phyloP scores from a whole-genome alignment of 37 sponge, comb jelly and placozoan species.

The Hexactinellida sp. region DNA sequence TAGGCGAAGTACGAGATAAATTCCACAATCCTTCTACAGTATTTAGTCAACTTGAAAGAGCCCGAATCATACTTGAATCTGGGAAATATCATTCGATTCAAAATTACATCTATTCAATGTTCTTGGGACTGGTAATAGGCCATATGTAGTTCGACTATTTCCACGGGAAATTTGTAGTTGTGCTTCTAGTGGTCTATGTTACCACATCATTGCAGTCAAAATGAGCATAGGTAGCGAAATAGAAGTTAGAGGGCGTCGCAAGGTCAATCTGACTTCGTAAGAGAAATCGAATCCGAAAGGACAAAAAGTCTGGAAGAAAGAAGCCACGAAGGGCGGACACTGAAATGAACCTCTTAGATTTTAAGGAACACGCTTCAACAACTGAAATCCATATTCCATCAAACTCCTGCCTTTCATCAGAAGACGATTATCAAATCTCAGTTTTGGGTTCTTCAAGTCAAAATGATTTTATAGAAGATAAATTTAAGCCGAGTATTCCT shows the following conservation, averaged over 20 bases:
- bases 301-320: constrained; percentile 31
- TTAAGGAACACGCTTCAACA: background rate
- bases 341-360: background rate
- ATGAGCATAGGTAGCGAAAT: constrained; percentile 21
- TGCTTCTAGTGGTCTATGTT: too few relatives aligned
- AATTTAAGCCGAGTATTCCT: background rate
- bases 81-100: background rate
- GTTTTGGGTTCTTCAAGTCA: background rate
- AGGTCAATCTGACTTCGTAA: background rate
- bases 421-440: background rate
- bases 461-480: background rate
- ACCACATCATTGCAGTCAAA: too few relatives aligned
- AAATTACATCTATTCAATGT: background rate
- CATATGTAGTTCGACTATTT: background rate
- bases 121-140: background rate
- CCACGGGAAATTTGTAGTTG: background rate
- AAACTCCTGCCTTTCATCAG: background rate
- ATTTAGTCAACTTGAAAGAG: background rate
- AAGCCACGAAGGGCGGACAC: background rate
- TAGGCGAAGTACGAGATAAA: background rate
- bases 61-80: background rate
- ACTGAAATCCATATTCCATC: background rate
- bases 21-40: background rate
- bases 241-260: background rate
- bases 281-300: constrained; percentile 17